Base-by-base conservation (phyloP, 2,888 invertebrate species). In the Neoascia interrupta region DNA sequence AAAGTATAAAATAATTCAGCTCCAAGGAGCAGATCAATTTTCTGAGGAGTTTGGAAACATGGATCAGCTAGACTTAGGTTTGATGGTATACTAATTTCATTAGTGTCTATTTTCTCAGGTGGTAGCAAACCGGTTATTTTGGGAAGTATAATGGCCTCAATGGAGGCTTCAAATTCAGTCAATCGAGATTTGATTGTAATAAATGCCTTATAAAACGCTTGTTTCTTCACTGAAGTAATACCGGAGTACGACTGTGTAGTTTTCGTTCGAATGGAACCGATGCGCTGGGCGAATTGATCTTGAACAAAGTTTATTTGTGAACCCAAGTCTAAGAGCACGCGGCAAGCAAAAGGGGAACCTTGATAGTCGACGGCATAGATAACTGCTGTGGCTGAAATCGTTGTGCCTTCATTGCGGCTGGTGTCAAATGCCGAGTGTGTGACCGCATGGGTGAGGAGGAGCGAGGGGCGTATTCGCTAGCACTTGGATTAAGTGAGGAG, bases 1-100 rank as follows among this genome's bases (percentile, higher is more conserved):
- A 53, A n/a, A 3, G 16, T 13, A 5, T 23, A 39, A 31, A 18
- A 28, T 2, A 64, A 15, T 15, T 39, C 31, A 4, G 66, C 66
- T 34, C 66, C 53, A 31, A 66, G 21, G 11, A 53, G 53, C 4
- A 66, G 11, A 34, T 66, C 54, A 5, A 43, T 41, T 13, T 21
- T 21, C 31, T 43, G 26, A n/a, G 54, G 66, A 19, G 10, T 26
- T 41, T 54, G 28, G 43, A 66, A 66, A 5, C 6, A 34, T 19
- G 41, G 66, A 41, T 66, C 66, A 5, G 63, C 63, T 15, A 45
- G 18, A 10, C 13, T 19, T 8, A 45, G 34, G 31, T 47, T 28
- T 28, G 28, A 31, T 28, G 47, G n/a, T 47, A 18, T 18, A 2
- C 10, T 2, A 1, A 47, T 16, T 10, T 0, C n/a, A 10, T 8